Evolutionary conservation across 2,888 invertebrate genomes (phyloP), one percentile per base, ranked within the genome.

Genomic region (Pinctada fucata): DNA sequence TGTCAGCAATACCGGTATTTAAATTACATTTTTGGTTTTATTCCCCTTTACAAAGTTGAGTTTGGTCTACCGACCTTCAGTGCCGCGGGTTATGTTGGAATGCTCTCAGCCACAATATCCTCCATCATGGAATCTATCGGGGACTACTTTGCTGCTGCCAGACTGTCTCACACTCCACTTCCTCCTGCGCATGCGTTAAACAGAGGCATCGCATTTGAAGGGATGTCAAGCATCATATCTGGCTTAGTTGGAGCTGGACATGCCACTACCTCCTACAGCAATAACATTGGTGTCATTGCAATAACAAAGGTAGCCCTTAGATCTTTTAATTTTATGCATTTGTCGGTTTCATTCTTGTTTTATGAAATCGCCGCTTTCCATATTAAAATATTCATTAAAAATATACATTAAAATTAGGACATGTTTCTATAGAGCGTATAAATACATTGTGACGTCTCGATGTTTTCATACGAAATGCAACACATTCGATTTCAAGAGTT

Each of bases 261-360:
- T 88, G 97, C 97, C 0, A 96, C 96, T 73, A 97, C 97, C 86
- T 97, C 97, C 2, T 97, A 97, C 90, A 96, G 96, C 67, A 96
- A 97, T 91, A 97, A 97, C 91, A 96, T 97, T 58, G 97, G 97
- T 0, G 96, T 97, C 2, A 97, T 97, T 84, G 97, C 96, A 58
- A 95, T 96, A 2, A 96, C 96, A 3, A 95, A 96, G 94, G 96
- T 96, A 13, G 13, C 58, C 31, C 31, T 31, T 31, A 31, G 31
- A 31, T 31, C 31, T 31, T 31, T 31, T 31, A 31, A 31, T 31
- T 31, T 31, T 31, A 31, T 31, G 31, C 31, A 31, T 31, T 31
- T 31, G 31, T 31, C 31, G 31, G 31, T 31, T 31, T 31, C 31
- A 31, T 31, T 31, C 31, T 31, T 31, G 31, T 31, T 31, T 31